Evolutionary conservation across 2,888 invertebrate genomes (phyloP).

Genomic region (Harpalus rubripes): DNA sequence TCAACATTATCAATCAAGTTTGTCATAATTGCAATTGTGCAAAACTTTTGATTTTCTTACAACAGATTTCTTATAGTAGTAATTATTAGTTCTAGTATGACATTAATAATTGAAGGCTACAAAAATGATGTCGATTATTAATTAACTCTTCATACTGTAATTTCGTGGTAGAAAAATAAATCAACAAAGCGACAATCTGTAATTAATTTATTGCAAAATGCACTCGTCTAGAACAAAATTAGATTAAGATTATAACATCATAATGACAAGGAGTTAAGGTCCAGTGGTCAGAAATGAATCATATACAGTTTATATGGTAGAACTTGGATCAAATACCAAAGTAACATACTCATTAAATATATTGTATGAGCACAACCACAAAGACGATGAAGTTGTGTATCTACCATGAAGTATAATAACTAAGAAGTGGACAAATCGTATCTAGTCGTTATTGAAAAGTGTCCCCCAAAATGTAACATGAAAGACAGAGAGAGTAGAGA

Average conservation of each 20-base stretch:
- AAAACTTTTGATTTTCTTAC: constrained; percentile 27
- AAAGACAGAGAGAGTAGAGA: too few relatives aligned
- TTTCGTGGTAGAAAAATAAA: constrained; percentile 31
- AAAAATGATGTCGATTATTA: constrained; percentile 27
- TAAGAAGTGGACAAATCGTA: too few relatives aligned
- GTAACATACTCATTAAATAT: too few relatives aligned
- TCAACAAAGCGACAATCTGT: constrained; percentile 31
- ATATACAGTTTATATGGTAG: neutral
- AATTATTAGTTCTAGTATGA: constrained; percentile 14
- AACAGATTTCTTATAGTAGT: constrained; percentile 15
- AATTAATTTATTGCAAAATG: constrained; percentile 40
- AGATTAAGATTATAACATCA: constrained; percentile 16
- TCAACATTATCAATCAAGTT: constrained; percentile 39
- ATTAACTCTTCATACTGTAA: constrained; percentile 31
- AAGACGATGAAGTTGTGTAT: too few relatives aligned
- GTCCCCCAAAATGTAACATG: too few relatives aligned
- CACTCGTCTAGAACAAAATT: constrained; percentile 27
- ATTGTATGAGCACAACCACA: too few relatives aligned
- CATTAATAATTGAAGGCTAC: constrained; percentile 37
- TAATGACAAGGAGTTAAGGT: constrained; percentile 5
- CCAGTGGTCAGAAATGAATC: neutral
- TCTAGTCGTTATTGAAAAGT: too few relatives aligned
- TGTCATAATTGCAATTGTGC: constrained; percentile 13
- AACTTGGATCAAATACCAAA: too few relatives aligned
- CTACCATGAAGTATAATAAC: too few relatives aligned